These are phyloP conservation scores for Gobionotothen gibberifrons DNA, from an alignment of 2,797 vertebrate species.

Conservation along the genomic window DNA sequence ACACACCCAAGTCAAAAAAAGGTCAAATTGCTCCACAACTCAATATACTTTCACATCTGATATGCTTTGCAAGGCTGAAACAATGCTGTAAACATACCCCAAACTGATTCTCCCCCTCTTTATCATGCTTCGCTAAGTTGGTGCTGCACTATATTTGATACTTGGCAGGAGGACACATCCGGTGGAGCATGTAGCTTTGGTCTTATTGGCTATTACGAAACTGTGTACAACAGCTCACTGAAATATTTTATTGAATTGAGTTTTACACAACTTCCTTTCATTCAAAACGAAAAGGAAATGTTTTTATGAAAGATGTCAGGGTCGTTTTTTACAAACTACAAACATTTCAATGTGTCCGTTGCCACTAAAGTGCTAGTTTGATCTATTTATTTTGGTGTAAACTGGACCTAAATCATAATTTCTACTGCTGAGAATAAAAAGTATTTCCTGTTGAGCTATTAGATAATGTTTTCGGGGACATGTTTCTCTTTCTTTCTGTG, in stretches of 20 bases:
- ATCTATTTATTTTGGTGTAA: slow-evolving; percentile 7
- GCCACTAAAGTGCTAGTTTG: background rate
- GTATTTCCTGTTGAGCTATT: slow-evolving; percentile 34
- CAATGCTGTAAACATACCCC: slow-evolving; percentile 38
- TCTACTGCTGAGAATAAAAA: slow-evolving; percentile 17
- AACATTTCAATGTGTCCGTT: background rate
- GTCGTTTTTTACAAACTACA: background rate
- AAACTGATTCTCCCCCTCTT: slow-evolving; percentile 7
- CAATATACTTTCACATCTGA: slow-evolving; percentile 51
- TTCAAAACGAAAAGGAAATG: slow-evolving; percentile 16
- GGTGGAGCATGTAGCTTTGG: slow-evolving; percentile 12
- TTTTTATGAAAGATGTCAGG: background rate
- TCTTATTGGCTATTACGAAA: background rate
- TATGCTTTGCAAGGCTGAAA: slow-evolving; percentile 43
- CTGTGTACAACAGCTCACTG: slow-evolving; percentile 19
- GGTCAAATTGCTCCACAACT: slow-evolving; percentile 35
- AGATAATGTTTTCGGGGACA: slow-evolving; percentile 23
- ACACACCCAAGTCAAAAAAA: slow-evolving; percentile 53
- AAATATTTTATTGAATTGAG: slow-evolving; percentile 24
- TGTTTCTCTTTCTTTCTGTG: slow-evolving; percentile 21
- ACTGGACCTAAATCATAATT: slow-evolving; percentile 24
- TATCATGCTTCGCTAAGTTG: slow-evolving; percentile 12
- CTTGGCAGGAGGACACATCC: slow-evolving; percentile 18
- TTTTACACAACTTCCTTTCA: slow-evolving; percentile 18
- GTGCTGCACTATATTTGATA: slow-evolving; percentile 7